Evolutionary conservation across 2,113 vertebrate species (phyloP).

Genomic region (Syngnathus typhle): DNA sequence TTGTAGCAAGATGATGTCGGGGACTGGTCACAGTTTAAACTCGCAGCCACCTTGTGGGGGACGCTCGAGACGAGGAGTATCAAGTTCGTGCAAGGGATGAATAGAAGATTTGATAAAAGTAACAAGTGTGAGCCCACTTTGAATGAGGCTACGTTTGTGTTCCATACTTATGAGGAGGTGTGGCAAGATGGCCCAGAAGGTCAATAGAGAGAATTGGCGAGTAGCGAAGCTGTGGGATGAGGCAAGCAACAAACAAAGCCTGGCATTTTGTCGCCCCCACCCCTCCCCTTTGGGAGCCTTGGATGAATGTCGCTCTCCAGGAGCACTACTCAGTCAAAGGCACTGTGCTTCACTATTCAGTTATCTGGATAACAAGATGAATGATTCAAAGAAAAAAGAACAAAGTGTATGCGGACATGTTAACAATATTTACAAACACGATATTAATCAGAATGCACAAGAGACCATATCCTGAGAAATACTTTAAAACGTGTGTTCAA

Average conservation of each 20-base stretch:
- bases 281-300: constrained; percentile 46
- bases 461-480: too few relatives aligned
- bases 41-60: constrained; percentile 6
- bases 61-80: constrained; percentile 19
- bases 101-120: constrained; percentile 60
- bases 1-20: constrained; percentile 40
- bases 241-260: constrained; percentile 56
- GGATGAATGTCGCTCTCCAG: constrained; percentile 56
- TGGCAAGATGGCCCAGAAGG: constrained; percentile 36
- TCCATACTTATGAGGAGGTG: constrained; percentile 40
- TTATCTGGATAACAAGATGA: constrained; percentile 59
- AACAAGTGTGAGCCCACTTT: constrained; percentile 65
- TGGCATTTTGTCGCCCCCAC: constrained; percentile 54
- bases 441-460: too few relatives aligned
- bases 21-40: constrained; percentile 42
- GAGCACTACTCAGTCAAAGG: constrained; percentile 53
- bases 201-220: constrained; percentile 29
- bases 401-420: constrained; percentile 15
- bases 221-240: constrained; percentile 33
- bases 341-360: constrained; percentile 50
- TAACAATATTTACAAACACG: constrained; percentile 10
- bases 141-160: constrained; percentile 51
- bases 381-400: constrained; percentile 32
- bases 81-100: constrained; percentile 43
- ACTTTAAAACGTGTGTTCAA: too few relatives aligned